phyloP scores from a whole-genome alignment of 2,113 vertebrate genomes.

The Dryoscopus gambensis region DNA sequence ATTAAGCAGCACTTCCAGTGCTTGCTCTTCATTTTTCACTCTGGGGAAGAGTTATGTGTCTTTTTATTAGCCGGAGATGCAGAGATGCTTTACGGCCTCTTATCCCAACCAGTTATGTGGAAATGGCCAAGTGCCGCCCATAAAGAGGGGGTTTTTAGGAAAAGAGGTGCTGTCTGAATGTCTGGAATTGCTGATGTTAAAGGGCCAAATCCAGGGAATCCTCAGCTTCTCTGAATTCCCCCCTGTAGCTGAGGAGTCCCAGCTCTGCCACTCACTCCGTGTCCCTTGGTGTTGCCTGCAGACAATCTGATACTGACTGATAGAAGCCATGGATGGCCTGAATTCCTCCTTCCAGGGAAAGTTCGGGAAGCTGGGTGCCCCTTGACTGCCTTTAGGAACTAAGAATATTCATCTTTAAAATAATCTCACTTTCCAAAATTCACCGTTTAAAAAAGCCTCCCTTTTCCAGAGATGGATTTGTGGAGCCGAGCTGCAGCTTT shows the following conservation, averaged over 20 bases:
- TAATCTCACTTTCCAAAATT: accelerated
- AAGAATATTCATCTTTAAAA: neutral
- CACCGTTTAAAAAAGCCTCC: accelerated
- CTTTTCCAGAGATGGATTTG: no score
- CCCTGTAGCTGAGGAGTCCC: neutral
- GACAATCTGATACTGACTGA: accelerated
- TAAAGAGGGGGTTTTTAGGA: accelerated
- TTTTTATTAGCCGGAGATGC: neutral
- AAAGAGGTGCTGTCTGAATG: accelerated
- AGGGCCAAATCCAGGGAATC: neutral
- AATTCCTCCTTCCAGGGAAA: neutral
- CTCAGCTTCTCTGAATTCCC: neutral
- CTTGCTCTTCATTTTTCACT: neutral
- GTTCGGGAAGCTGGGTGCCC: accelerated
- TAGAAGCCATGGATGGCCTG: accelerated
- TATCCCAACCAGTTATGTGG: accelerated
- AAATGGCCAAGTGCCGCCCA: accelerated
- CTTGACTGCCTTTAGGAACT: accelerated
- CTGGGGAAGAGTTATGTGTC: neutral
- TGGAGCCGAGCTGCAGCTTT: accelerated
- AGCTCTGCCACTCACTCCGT: accelerated
- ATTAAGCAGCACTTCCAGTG: neutral
- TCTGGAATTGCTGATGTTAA: accelerated
- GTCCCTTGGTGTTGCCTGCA: accelerated
- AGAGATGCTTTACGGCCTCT: neutral